phyloP scores from a whole-genome alignment of 2,113 vertebrate species.

The Dicerorhinus sumatrensis region DNA sequence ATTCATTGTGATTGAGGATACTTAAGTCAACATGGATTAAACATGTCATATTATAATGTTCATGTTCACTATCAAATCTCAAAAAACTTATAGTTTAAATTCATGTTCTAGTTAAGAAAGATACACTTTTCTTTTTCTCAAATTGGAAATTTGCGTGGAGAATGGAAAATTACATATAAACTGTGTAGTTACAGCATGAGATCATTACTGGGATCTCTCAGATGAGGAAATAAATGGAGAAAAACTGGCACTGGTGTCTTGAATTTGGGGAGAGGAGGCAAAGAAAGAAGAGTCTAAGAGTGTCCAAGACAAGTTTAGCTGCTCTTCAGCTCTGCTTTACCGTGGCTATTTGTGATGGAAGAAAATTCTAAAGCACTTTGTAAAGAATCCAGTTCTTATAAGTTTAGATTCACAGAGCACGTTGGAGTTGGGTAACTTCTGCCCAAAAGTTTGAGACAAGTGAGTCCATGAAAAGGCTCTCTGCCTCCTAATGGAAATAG shows the following conservation, averaged over 20 bases:
- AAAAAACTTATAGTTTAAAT: not conserved
- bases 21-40: not conserved
- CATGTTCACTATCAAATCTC: not conserved
- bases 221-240: not conserved
- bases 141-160: not conserved
- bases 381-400: not conserved
- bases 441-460: slow-evolving; percentile 11
- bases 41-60: not conserved
- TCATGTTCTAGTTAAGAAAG: not conserved
- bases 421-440: not conserved
- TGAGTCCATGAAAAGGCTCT: not conserved
- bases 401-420: slow-evolving; percentile 31
- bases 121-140: not conserved
- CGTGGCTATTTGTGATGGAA: not conserved
- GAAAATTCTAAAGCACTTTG: slow-evolving; percentile 12
- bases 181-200: not conserved
- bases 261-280: not conserved
- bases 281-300: not conserved
- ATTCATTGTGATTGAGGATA: not conserved
- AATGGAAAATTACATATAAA: not conserved
- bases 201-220: not conserved
- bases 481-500: slow-evolving; percentile 17
- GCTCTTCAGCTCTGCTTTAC: not conserved
- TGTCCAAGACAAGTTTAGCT: not conserved
- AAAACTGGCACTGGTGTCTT: not conserved